Conservation (phyloP, 2,797 vertebrate genomes). For the Amblyraja radiata region DNA sequence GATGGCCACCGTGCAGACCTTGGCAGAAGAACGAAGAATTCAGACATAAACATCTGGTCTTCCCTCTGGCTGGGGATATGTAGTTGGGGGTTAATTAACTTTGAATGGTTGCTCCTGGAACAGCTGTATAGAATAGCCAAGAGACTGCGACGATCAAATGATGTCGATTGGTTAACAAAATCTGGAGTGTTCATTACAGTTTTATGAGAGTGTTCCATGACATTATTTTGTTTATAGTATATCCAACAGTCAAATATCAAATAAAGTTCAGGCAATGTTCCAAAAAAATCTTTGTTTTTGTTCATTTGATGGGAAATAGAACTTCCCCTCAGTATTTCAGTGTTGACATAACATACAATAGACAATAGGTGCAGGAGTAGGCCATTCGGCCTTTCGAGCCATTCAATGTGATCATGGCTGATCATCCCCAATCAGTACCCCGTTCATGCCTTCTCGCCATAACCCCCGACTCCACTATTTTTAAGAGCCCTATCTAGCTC, state of each 20-base stretch:
- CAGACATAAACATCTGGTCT: not conserved
- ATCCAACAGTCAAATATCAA: not conserved
- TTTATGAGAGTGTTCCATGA: not conserved
- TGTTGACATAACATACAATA: not conserved
- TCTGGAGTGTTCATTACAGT: not conserved
- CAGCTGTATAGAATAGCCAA: not conserved
- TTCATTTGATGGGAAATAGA: not conserved
- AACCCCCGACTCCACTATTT: no score
- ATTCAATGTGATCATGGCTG: no score
- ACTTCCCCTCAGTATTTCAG: not conserved
- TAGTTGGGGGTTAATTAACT: not conserved
- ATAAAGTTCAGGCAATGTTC: not conserved
- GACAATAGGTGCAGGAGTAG: no score
- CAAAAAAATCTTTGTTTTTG: not conserved
- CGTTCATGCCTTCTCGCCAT: no score
- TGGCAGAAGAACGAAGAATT: not conserved
- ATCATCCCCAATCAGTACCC: no score
- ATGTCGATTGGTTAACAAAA: not conserved
- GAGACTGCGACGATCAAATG: not conserved
- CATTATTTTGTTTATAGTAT: not conserved
- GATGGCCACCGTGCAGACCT: not conserved
- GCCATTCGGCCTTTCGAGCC: no score
- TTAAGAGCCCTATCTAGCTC: no score
- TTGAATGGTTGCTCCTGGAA: not conserved
- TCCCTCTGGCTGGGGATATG: not conserved